These are phyloP conservation scores for Melitaea cinxia DNA, from an alignment of 1,140 invertebrate species.

Conservation along the genomic window DNA sequence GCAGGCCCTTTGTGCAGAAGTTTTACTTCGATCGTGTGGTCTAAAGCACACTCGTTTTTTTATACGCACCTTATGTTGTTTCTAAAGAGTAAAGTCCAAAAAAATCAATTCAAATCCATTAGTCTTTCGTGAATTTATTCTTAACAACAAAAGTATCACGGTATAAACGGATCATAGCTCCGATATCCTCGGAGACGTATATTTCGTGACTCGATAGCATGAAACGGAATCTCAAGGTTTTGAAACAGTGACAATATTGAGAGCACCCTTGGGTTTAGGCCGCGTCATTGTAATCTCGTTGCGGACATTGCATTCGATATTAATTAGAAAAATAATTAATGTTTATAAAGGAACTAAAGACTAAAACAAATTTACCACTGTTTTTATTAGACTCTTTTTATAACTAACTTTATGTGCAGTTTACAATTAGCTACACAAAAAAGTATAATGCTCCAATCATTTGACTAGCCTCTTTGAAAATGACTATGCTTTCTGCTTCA, in stretches of 20 bases:
- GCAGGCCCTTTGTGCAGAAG: too few species aligned
- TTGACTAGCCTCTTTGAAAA: too few species aligned
- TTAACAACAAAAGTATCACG: neutral
- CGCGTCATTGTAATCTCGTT: slow-evolving; percentile 23
- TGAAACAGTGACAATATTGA: slow-evolving; percentile 49
- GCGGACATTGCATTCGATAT: neutral
- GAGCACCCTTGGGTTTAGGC: slow-evolving; percentile 40
- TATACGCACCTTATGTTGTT: neutral
- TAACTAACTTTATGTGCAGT: too few species aligned
- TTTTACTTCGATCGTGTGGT: too few species aligned
- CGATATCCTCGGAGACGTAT: slow-evolving; percentile 19
- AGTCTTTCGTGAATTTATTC: neutral
- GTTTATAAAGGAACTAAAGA: too few species aligned
- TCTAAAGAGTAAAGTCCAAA: too few species aligned
- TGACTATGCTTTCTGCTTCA: too few species aligned
- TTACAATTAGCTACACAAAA: too few species aligned
- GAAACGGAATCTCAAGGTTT: slow-evolving; percentile 38
- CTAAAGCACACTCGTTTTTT: neutral
- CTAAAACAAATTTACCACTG: too few species aligned
- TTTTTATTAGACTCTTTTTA: too few species aligned
- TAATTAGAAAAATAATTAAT: neutral
- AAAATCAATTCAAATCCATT: neutral
- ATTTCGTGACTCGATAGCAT: slow-evolving; percentile 32
- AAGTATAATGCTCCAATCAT: too few species aligned
- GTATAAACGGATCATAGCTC: slow-evolving; percentile 23